phyloP scores from a whole-genome alignment of 2,797 vertebrate genomes.

The Centropyge bicolor region DNA sequence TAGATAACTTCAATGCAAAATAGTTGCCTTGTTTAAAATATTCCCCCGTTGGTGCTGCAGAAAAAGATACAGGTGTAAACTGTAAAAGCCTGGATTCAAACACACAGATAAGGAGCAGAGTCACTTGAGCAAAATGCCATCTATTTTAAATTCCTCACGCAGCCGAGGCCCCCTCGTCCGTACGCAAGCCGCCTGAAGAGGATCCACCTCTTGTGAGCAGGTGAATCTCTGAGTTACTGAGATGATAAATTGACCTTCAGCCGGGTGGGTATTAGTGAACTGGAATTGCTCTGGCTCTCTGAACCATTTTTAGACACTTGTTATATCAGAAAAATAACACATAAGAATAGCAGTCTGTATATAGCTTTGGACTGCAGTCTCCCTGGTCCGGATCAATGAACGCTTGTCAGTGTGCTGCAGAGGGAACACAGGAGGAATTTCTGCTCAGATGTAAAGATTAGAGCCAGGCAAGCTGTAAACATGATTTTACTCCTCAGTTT shows the following conservation, averaged over 20 bases:
- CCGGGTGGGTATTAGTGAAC: slow-evolving; percentile 38
- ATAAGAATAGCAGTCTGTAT: slow-evolving; percentile 1
- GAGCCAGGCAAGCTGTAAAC: slow-evolving; percentile 33
- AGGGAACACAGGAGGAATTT: slow-evolving; percentile 12
- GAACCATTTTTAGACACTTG: slow-evolving; percentile 43
- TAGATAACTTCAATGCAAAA: neutral
- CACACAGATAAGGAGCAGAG: slow-evolving; percentile 55
- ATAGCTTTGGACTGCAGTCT: neutral
- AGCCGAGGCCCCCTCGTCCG: slow-evolving; percentile 32
- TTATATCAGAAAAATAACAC: slow-evolving; percentile 41
- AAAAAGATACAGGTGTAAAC: slow-evolving; percentile 27
- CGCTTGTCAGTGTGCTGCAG: neutral
- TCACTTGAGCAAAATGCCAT: slow-evolving; percentile 62
- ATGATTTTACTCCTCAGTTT: slow-evolving; percentile 21
- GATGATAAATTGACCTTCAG: slow-evolving; percentile 76
- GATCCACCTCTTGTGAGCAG: slow-evolving; percentile 61
- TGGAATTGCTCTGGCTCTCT: slow-evolving; percentile 45
- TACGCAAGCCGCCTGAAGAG: slow-evolving; percentile 39
- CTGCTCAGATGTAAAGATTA: slow-evolving; percentile 38
- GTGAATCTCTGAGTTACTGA: slow-evolving; percentile 61
- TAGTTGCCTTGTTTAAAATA: neutral
- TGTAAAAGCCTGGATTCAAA: slow-evolving; percentile 37
- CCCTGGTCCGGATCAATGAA: slow-evolving; percentile 24
- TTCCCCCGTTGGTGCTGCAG: neutral
- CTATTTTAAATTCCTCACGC: slow-evolving; percentile 64